Percentiles rank a stretch among this genome's conserved stretches.
Conservation (phyloP, 2,113 vertebrate species). For the Pseudolaguvia tuberculata region DNA sequence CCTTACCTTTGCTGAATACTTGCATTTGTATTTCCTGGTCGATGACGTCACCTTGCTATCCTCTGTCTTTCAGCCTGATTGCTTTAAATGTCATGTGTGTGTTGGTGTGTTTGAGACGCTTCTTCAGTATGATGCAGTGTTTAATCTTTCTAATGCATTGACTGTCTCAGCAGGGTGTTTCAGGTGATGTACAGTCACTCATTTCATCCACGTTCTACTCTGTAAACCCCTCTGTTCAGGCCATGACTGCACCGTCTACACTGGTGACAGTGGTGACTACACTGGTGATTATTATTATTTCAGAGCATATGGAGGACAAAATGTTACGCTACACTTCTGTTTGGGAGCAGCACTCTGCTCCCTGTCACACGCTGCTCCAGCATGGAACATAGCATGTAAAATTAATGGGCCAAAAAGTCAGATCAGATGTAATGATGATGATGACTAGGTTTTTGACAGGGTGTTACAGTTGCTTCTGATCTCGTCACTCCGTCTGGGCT, state of each 20-base stretch:
- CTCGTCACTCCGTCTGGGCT: neutral
- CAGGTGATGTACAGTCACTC: constrained; percentile 3
- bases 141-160: neutral
- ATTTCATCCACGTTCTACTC: neutral
- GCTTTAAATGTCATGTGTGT: no score
- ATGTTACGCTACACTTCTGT: neutral
- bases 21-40: no score
- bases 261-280: neutral
- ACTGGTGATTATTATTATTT: neutral
- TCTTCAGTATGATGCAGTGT: constrained; percentile 25
- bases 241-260: constrained; percentile 19
- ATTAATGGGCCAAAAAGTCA: constrained; percentile 9
- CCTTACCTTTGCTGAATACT: no score
- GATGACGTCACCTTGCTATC: no score
- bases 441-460: no score
- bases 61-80: no score
- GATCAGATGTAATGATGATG: constrained; percentile 27
- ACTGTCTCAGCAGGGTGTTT: no score
- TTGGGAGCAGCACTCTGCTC: constrained; percentile 2
- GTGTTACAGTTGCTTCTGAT: no score
- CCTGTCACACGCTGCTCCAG: neutral
- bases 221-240: neutral
- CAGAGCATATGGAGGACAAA: neutral
- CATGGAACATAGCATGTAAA: constrained; percentile 14
- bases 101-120: neutral